These are phyloP conservation scores for Amazonetta brasiliensis DNA, from an alignment of 2,797 vertebrate species.

Conservation along the genomic window DNA sequence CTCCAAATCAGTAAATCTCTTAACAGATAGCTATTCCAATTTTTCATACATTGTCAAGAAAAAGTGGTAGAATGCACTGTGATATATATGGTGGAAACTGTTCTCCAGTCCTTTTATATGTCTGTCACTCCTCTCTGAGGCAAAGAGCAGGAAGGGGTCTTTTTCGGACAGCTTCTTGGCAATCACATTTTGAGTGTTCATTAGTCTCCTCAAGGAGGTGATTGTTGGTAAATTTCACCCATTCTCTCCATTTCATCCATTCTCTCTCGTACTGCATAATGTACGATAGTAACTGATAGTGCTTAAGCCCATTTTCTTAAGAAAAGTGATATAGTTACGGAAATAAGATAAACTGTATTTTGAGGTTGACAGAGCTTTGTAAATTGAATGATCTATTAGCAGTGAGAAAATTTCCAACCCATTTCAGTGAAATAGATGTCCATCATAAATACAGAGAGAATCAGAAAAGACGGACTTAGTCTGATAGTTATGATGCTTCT, in stretches of 20 bases:
- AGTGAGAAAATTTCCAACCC: not conserved
- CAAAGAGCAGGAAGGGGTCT: not conserved
- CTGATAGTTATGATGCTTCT: not conserved
- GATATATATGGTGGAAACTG: not conserved
- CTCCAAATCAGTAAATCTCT: not conserved
- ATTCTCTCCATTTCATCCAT: not conserved
- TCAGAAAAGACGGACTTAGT: not conserved
- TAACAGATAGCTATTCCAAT: not conserved
- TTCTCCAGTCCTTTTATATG: not conserved
- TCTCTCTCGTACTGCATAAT: not conserved
- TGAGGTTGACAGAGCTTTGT: not conserved
- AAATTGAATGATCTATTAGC: not conserved
- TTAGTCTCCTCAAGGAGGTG: not conserved
- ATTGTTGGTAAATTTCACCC: not conserved
- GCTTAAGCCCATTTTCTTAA: not conserved
- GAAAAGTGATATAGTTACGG: not conserved
- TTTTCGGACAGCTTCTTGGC: not conserved
- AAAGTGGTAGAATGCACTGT: not conserved
- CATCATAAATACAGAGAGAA: not conserved
- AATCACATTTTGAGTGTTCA: not conserved
- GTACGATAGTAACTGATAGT: not conserved
- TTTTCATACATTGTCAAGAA: not conserved
- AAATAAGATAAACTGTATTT: constrained; percentile 9
- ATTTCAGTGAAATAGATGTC: not conserved
- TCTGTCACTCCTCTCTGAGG: not conserved